Evolutionary conservation across 1,140 invertebrate genomes (phyloP).

Genomic region (Polypedilum vanderplanki): DNA sequence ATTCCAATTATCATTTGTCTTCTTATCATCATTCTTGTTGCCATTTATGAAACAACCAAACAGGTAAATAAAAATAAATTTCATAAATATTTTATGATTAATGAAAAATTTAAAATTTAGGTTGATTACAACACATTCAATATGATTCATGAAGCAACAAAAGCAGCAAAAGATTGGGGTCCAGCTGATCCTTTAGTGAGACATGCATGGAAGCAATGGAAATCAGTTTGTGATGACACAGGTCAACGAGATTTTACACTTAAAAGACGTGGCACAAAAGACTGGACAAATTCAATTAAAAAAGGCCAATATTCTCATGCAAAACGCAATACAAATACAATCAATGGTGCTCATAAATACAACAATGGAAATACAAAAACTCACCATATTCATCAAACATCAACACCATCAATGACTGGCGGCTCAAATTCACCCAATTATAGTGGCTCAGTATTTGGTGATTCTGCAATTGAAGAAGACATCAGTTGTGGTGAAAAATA

Average conservation of each 20-base stretch:
- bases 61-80: too few species aligned
- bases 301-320: conserved; percentile 35
- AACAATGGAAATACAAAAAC: conserved; percentile 2
- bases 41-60: conserved; percentile 41
- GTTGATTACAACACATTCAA: conserved; percentile 44
- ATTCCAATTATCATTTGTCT: conserved; percentile 40
- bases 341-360: conserved; percentile 31
- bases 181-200: conserved; percentile 42
- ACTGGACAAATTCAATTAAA: conserved; percentile 54
- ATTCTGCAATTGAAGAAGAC: conserved; percentile 44
- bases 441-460: conserved; percentile 43
- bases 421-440: conserved; percentile 44
- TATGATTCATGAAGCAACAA: conserved; percentile 43
- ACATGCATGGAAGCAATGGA: conserved; percentile 44
- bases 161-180: conserved; percentile 44
- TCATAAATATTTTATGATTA: too few species aligned
- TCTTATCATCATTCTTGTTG: conserved; percentile 36
- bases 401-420: conserved; percentile 35
- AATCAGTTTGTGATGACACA: conserved; percentile 42
- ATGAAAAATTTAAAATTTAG: too few species aligned
- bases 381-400: too few species aligned
- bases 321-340: conserved; percentile 30
- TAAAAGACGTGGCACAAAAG: conserved; percentile 51
- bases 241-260: conserved; percentile 52
- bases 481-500: conserved; percentile 43